These are phyloP conservation scores for Ia io DNA, from an alignment of 2,113 vertebrate genomes.

Conservation along the genomic window DNA sequence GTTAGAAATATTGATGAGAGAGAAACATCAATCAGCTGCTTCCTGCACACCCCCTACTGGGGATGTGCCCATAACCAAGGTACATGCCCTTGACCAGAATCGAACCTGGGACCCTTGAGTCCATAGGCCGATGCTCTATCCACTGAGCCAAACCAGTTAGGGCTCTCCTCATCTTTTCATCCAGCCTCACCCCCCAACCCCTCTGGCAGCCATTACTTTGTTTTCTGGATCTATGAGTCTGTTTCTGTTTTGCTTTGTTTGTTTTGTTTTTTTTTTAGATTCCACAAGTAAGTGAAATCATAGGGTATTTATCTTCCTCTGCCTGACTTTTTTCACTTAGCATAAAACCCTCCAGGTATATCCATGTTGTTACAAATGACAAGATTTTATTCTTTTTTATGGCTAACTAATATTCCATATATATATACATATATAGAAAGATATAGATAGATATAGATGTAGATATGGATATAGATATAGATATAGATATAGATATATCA, in stretches of 20 bases:
- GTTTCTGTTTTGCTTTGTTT: not conserved
- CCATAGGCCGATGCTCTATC: too few species aligned
- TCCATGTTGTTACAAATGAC: not conserved
- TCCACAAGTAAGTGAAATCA: not conserved
- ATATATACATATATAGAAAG: not conserved
- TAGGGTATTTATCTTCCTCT: not conserved
- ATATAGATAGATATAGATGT: too few species aligned
- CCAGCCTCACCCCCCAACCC: not conserved
- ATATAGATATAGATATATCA: too few species aligned
- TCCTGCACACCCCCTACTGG: too few species aligned
- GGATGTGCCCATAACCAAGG: too few species aligned
- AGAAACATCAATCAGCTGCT: too few species aligned
- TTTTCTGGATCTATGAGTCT: not conserved
- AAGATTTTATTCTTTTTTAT: not conserved
- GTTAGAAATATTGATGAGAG: too few species aligned
- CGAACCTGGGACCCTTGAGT: too few species aligned
- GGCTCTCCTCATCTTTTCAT: too few species aligned
- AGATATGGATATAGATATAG: too few species aligned
- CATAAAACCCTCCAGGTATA: not conserved
- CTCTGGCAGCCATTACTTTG: not conserved
- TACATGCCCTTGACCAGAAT: too few species aligned
- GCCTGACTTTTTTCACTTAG: not conserved
- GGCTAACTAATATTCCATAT: not conserved
- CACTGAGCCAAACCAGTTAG: too few species aligned
- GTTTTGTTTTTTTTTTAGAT: not conserved